Evolutionary conservation across 2,113 vertebrate genomes (phyloP).

Genomic region (Oncorhynchus clarkii): DNA sequence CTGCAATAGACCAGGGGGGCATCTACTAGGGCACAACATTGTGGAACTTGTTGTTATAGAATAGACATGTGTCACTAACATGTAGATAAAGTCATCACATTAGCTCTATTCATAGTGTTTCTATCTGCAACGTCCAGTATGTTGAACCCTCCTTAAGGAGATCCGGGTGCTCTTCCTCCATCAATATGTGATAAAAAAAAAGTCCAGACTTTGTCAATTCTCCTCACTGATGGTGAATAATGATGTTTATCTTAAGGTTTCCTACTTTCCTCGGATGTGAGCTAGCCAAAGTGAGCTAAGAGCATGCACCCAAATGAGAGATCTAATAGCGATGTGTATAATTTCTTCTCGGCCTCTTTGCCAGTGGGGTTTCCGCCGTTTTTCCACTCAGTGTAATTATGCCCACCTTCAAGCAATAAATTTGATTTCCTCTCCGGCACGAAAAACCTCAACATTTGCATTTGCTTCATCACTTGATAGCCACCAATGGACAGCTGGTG

Average conservation of each 20-base stretch:
- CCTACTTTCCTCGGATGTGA: background rate
- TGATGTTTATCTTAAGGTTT: background rate
- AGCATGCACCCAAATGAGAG: background rate
- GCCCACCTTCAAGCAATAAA: conserved; percentile 26
- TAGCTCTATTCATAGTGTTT: too few relatives aligned
- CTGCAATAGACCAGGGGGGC: too few relatives aligned
- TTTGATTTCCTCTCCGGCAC: background rate
- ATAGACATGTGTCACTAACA: too few relatives aligned
- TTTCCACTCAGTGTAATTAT: conserved; percentile 26
- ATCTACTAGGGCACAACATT: too few relatives aligned
- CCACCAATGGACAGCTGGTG: background rate
- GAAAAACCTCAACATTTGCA: background rate
- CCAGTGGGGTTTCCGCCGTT: background rate
- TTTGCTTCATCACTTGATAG: background rate
- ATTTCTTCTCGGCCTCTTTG: background rate
- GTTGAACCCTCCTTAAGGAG: too few relatives aligned
- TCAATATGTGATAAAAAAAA: too few relatives aligned
- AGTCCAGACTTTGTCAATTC: background rate
- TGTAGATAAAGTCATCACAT: too few relatives aligned
- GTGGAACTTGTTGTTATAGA: too few relatives aligned
- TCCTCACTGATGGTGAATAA: background rate
- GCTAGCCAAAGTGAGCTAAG: background rate
- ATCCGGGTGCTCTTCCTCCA: too few relatives aligned
- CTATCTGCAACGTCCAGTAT: too few relatives aligned
- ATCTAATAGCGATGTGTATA: background rate